These are phyloP conservation scores for Petrocephalus schoutedeni DNA, from an alignment of 2,797 vertebrate genomes.

Conservation along the genomic window DNA sequence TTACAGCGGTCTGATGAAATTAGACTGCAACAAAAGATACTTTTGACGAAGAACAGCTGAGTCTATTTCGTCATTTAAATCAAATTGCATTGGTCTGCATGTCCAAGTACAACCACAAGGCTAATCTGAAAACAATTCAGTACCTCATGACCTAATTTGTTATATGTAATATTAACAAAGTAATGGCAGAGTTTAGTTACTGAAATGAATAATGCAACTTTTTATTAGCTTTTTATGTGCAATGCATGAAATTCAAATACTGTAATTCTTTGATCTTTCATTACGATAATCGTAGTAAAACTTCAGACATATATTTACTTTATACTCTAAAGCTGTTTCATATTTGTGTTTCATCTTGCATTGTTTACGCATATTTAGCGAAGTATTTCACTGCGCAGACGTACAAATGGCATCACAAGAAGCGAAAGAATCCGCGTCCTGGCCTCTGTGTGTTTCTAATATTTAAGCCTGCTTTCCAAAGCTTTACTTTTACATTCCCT, in stretches of 20 bases:
- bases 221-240: background rate
- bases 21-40: background rate
- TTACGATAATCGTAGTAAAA: background rate
- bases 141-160: background rate
- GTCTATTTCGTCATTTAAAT: background rate
- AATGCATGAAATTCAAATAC: background rate
- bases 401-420: background rate
- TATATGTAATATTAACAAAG: background rate
- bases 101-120: background rate
- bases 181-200: background rate
- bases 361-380: background rate
- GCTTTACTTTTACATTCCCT: background rate
- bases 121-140: background rate
- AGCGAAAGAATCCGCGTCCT: background rate
- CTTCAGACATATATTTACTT: background rate
- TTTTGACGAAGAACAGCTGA: background rate
- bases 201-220: background rate
- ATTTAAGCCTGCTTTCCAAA: background rate
- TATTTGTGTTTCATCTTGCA: background rate
- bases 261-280: background rate
- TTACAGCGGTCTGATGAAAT: background rate
- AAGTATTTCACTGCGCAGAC: background rate
- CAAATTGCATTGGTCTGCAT: background rate
- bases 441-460: background rate
- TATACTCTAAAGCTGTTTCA: background rate